Conservation (phyloP, 2,113 vertebrate species). For the Xerus inauris region DNA sequence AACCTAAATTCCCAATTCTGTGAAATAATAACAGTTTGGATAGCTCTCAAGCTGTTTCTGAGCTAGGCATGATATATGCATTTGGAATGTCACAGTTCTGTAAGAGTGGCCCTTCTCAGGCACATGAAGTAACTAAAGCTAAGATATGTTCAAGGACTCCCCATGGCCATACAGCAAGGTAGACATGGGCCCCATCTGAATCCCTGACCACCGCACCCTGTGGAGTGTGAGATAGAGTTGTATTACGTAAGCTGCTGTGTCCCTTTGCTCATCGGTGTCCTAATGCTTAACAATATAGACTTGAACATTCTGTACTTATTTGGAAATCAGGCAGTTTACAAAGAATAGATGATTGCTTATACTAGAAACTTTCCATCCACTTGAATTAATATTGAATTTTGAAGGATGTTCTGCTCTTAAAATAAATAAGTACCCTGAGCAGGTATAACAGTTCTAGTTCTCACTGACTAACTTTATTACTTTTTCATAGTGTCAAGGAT, state of each 20-base stretch:
- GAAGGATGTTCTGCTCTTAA: background rate
- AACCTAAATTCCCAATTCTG: background rate
- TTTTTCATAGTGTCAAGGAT: background rate
- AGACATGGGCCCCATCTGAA: background rate
- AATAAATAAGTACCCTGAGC: background rate
- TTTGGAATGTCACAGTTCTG: too few relatives aligned
- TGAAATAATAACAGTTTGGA: background rate
- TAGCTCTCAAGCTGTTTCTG: fast-evolving
- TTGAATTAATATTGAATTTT: background rate
- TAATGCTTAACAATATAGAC: background rate
- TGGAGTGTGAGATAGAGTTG: background rate
- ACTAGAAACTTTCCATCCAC: background rate
- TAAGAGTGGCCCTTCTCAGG: fast-evolving
- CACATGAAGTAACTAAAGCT: background rate
- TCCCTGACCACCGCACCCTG: fast-evolving
- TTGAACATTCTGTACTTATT: background rate
- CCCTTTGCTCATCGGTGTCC: background rate
- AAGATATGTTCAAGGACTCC: fast-evolving
- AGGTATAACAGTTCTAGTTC: fast-evolving
- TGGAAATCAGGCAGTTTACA: background rate
- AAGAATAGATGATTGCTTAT: fast-evolving
- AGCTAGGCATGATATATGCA: fast-evolving
- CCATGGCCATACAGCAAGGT: too few relatives aligned
- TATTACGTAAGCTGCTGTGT: fast-evolving
- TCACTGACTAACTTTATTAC: too few relatives aligned